Evolutionary conservation across 37 sponge, comb jelly and placozoan genomes (phyloP).

Genomic region (Ianthella basta): DNA sequence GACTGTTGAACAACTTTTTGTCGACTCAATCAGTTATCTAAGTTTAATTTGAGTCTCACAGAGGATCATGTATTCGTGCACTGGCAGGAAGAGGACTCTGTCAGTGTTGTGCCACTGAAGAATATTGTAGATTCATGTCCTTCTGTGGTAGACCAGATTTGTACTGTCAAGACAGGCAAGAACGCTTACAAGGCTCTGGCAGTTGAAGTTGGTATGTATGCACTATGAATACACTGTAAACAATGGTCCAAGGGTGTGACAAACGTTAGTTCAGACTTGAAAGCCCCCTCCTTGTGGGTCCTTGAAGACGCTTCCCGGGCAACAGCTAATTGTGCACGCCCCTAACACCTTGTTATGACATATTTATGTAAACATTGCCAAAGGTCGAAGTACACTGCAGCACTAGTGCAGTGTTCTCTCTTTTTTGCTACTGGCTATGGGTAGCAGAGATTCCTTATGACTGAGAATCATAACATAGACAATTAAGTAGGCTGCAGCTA

Average conservation of each 20-base stretch:
- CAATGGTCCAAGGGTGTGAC: background rate
- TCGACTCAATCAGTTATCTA: too few relatives aligned
- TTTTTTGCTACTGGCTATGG: too few relatives aligned
- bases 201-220: background rate
- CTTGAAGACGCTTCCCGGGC: too few relatives aligned
- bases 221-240: background rate
- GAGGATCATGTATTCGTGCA: background rate
- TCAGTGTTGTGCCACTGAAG: constrained; percentile 2
- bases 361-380: too few relatives aligned
- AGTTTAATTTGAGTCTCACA: background rate
- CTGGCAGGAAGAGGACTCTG: constrained; percentile 5
- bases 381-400: too few relatives aligned
- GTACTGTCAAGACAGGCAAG: constrained; percentile 11
- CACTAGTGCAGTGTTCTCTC: too few relatives aligned
- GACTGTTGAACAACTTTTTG: too few relatives aligned
- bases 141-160: background rate
- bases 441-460: too few relatives aligned
- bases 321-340: too few relatives aligned
- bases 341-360: too few relatives aligned
- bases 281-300: background rate
- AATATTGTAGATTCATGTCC: background rate
- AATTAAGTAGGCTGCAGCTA: too few relatives aligned
- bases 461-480: too few relatives aligned
- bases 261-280: background rate
- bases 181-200: background rate